These are phyloP conservation scores for Clunio marinus DNA, from an alignment of 2,888 invertebrate species.

Conservation along the genomic window DNA sequence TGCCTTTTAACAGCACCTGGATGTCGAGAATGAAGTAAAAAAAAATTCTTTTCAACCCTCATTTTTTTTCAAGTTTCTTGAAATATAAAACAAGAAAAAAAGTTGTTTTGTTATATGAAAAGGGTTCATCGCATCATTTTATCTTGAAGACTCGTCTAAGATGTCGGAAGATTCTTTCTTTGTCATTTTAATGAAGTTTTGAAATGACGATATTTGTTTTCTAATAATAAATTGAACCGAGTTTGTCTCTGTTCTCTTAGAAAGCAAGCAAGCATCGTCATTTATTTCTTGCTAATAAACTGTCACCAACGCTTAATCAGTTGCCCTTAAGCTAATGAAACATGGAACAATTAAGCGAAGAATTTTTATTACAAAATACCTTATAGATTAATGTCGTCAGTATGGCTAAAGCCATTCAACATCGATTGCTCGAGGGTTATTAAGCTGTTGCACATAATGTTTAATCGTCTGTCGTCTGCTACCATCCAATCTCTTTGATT, in stretches of 20 bases:
- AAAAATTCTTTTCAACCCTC: constrained; percentile 14
- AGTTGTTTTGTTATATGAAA: neutral
- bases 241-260: too few species aligned
- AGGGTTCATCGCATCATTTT: constrained; percentile 3
- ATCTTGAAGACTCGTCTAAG: neutral
- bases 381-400: constrained; percentile 8
- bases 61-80: neutral
- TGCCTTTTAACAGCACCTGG: constrained; percentile 22
- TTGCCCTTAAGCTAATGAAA: neutral
- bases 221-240: too few species aligned
- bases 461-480: neutral
- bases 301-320: neutral
- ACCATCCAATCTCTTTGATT: too few species aligned
- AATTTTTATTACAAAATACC: constrained; percentile 10
- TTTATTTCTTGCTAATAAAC: neutral
- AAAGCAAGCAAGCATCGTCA: too few species aligned
- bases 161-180: neutral
- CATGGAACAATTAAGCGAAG: neutral
- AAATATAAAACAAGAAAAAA: neutral
- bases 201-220: too few species aligned
- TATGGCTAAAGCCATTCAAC: neutral
- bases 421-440: neutral
- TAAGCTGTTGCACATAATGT: constrained; percentile 6
- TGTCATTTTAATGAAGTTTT: neutral
- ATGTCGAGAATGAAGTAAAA: neutral